Conservation (phyloP, 2,113 vertebrate genomes). For the Chaetorhynchus papuensis region DNA sequence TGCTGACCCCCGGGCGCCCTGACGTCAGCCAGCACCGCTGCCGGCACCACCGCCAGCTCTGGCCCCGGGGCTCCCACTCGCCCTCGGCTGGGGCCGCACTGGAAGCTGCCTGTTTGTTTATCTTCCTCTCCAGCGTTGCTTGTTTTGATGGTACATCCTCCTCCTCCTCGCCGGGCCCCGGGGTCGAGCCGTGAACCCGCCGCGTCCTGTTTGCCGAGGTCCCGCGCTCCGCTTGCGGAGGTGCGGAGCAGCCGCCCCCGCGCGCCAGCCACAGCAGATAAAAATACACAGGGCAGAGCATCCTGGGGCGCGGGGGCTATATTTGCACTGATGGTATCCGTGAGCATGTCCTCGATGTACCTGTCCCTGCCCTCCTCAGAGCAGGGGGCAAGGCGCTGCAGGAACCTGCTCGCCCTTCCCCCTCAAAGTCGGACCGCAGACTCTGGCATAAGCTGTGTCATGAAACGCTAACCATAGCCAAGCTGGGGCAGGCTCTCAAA, state of each 20-base stretch:
- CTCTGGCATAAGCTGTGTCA: not conserved
- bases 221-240: not conserved
- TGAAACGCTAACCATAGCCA: accelerated
- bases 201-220: conserved; percentile 76
- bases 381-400: accelerated
- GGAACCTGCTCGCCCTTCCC: not conserved
- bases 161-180: conserved; percentile 48
- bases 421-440: accelerated
- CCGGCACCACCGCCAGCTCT: not conserved
- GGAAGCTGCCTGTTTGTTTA: conserved; percentile 74
- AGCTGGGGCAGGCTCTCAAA: not conserved
- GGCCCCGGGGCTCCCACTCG: not conserved
- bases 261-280: not conserved
- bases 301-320: not conserved
- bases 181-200: conserved; percentile 70
- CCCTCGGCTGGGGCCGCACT: conserved; percentile 8
- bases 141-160: conserved; percentile 83
- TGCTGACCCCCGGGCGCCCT: conserved; percentile 53
- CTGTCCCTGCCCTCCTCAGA: not conserved
- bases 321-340: conserved; percentile 17
- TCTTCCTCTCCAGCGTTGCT: conserved; percentile 74
- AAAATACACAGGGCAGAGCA: conserved; percentile 58
- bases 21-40: conserved; percentile 32
- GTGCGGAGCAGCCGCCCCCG: not conserved
- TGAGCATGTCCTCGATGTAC: not conserved